phyloP scores from a whole-genome alignment of 1,140 invertebrate species.

The Globodera ellingtonae region DNA sequence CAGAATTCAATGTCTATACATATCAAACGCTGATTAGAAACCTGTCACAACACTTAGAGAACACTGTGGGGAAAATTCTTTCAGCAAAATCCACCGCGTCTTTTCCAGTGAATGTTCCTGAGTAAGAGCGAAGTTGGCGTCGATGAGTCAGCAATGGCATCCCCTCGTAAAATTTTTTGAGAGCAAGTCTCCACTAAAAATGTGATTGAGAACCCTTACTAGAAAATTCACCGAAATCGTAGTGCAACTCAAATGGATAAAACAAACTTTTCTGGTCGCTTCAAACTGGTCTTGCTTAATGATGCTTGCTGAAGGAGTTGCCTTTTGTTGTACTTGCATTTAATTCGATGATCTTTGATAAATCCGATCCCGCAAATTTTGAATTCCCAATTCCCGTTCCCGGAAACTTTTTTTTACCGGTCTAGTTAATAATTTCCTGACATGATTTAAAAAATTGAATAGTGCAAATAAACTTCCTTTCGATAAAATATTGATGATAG shows the following conservation, averaged over 20 bases:
- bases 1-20: not conserved
- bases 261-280: not conserved
- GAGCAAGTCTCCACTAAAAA: not conserved
- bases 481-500: too few relatives aligned
- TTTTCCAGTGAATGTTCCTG: constrained; percentile 14
- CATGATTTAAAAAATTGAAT: too few relatives aligned
- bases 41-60: not conserved
- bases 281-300: not conserved
- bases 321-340: too few relatives aligned
- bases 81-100: constrained; percentile 3
- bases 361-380: too few relatives aligned
- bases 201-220: too few relatives aligned
- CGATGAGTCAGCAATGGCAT: not conserved
- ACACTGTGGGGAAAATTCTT: not conserved
- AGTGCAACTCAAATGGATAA: not conserved
- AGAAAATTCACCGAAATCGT: too few relatives aligned
- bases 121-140: not conserved
- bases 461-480: too few relatives aligned
- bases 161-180: not conserved
- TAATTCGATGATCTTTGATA: too few relatives aligned
- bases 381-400: too few relatives aligned
- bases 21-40: not conserved
- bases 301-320: not conserved
- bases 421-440: too few relatives aligned
- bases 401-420: too few relatives aligned